These are phyloP conservation scores for Psittacula cyanocephala DNA, from an alignment of 2,113 vertebrate species.

Conservation along the genomic window DNA sequence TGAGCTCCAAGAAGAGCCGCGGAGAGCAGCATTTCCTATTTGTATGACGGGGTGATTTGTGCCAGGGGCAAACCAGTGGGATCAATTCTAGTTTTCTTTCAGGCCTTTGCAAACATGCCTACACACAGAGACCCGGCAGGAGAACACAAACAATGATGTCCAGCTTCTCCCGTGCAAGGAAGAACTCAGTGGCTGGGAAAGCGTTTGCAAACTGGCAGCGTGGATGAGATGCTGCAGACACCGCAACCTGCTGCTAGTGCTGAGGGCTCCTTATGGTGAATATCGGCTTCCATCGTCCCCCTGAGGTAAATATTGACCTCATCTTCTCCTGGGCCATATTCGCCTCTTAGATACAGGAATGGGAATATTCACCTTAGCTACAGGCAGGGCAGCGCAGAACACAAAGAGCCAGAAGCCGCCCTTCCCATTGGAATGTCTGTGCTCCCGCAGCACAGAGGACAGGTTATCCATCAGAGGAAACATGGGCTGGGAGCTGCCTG, in stretches of 20 bases:
- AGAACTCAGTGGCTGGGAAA: background rate
- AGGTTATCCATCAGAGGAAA: background rate
- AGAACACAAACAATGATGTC: rapidly evolving
- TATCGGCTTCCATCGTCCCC: background rate
- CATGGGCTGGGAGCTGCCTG: rapidly evolving
- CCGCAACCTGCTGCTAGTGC: rapidly evolving
- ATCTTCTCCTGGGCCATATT: background rate
- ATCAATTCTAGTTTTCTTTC: background rate
- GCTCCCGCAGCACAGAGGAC: background rate
- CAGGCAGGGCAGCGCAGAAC: background rate
- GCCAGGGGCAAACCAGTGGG: background rate
- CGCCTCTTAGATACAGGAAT: background rate
- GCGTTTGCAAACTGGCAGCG: rapidly evolving
- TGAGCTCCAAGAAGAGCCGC: background rate
- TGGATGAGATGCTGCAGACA: background rate
- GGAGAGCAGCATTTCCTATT: background rate
- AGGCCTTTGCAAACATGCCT: background rate
- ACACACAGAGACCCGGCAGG: background rate
- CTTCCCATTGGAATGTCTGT: rapidly evolving
- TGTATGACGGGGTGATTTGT: background rate
- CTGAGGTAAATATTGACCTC: background rate
- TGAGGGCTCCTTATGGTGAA: background rate
- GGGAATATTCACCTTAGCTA: background rate
- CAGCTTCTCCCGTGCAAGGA: background rate
- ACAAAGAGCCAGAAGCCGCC: background rate